phyloP scores from a whole-genome alignment of 1,140 invertebrate genomes.

The Drosophila bocki region DNA sequence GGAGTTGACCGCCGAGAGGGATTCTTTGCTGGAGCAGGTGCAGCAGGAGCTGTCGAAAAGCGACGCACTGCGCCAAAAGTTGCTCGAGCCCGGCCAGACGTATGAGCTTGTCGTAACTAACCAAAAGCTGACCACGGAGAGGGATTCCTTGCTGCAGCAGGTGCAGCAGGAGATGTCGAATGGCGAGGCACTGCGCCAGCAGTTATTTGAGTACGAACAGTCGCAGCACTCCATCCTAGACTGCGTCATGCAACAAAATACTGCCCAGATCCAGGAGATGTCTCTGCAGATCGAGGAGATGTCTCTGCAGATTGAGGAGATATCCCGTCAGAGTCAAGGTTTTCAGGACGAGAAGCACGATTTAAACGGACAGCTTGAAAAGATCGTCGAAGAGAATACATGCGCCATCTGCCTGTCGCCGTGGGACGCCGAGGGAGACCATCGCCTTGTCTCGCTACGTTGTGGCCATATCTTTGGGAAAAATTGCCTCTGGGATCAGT shows the following conservation, averaged over 20 bases:
- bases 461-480: constrained; percentile 33
- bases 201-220: background rate
- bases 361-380: background rate
- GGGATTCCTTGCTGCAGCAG: constrained; percentile 5
- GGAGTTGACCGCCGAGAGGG: background rate
- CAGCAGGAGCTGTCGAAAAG: background rate
- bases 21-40: constrained; percentile 9
- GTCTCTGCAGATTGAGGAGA: background rate
- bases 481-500: background rate
- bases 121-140: background rate
- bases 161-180: background rate
- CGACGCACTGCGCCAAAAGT: background rate
- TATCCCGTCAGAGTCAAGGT: background rate
- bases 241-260: background rate
- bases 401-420: constrained; percentile 12
- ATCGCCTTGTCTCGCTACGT: constrained; percentile 14
- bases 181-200: background rate
- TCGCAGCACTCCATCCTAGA: background rate
- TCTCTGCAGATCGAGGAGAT: background rate
- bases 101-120: background rate
- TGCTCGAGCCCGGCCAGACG: background rate
- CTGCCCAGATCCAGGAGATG: background rate
- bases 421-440: background rate
- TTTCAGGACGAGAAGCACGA: background rate
- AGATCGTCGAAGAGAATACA: background rate